phyloP scores from a whole-genome alignment of 2,113 vertebrate species.

The Oxyruncus cristatus region DNA sequence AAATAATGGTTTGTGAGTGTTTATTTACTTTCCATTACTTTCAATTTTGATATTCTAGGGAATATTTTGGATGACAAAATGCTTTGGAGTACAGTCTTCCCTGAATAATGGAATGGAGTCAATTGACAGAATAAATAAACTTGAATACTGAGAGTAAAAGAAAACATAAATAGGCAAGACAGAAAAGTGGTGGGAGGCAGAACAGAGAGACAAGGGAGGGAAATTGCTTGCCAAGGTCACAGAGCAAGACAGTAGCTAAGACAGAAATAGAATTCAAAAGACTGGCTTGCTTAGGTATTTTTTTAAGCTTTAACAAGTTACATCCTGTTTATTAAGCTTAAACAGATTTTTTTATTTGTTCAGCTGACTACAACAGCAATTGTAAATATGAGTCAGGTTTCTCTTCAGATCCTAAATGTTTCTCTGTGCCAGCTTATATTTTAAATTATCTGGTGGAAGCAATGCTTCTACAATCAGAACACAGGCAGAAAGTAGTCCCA shows the following conservation, averaged over 20 bases:
- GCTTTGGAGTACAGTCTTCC: not conserved
- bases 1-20: constrained; percentile 34
- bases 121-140: constrained; percentile 53
- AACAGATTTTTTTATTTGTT: not conserved
- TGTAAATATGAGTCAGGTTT: not conserved
- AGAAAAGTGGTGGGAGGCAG: constrained; percentile 29
- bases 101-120: constrained; percentile 7
- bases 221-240: constrained; percentile 47
- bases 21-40: constrained; percentile 44
- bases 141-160: not conserved
- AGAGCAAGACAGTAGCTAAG: constrained; percentile 40
- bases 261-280: constrained; percentile 29
- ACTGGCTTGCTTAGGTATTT: not conserved
- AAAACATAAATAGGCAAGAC: constrained; percentile 39
- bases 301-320: not conserved
- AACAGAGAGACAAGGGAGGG: constrained; percentile 19
- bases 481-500: rapidly evolving
- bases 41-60: constrained; percentile 18
- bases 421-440: not conserved
- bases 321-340: constrained; percentile 46
- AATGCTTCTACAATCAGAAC: not conserved
- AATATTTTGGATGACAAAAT: constrained; percentile 32
- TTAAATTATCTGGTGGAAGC: not conserved
- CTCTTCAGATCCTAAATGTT: not conserved
- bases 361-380: not conserved